phyloP scores from a whole-genome alignment of 2,113 vertebrate genomes.

The Lagopus leucura region DNA sequence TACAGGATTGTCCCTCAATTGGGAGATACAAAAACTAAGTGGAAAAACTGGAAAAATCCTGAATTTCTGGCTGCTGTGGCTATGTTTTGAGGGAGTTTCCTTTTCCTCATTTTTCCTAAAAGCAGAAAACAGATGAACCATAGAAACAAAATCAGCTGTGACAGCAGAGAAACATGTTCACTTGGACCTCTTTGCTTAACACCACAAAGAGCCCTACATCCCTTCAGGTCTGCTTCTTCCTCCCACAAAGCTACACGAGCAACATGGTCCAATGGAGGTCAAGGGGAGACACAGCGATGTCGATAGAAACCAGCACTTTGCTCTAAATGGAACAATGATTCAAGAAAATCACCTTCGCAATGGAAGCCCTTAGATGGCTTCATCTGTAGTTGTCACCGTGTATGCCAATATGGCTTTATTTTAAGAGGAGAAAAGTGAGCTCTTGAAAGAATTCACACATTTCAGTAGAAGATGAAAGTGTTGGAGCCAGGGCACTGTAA shows the following conservation, averaged over 20 bases:
- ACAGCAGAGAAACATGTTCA: accelerated
- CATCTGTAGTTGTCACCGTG: neutral
- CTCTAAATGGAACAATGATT: neutral
- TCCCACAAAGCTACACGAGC: neutral
- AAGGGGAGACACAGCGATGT: neutral
- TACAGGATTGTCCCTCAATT: neutral
- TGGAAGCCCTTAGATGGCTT: neutral
- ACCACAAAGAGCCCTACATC: neutral
- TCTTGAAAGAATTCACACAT: neutral
- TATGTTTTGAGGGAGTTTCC: neutral
- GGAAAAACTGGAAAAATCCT: neutral
- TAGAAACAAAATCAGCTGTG: neutral
- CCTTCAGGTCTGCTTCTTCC: neutral
- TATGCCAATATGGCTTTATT: neutral
- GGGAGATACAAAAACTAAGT: neutral
- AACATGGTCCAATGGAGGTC: neutral
- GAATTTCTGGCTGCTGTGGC: accelerated
- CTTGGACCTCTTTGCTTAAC: neutral
- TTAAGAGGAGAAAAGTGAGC: neutral
- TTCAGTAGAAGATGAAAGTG: neutral
- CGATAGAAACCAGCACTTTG: neutral
- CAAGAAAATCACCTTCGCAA: neutral
- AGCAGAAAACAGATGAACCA: neutral
- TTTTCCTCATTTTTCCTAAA: neutral
- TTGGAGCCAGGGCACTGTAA: neutral